Base-by-base conservation (phyloP, 2,888 invertebrate genomes). In the Euzetes globulus region DNA sequence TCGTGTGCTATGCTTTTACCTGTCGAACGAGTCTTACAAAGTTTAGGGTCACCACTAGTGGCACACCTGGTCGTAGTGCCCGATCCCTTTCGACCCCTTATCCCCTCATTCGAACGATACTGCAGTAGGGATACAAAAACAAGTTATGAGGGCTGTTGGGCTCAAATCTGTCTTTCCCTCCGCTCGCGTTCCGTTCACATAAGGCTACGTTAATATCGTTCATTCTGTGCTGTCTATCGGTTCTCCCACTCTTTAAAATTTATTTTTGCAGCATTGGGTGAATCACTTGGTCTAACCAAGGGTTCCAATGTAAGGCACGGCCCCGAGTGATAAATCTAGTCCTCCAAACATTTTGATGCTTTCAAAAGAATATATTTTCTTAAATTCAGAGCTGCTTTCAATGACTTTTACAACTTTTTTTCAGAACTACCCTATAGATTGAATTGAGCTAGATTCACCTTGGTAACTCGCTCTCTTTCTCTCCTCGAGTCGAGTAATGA, bases 241-340 rank as follows among this genome's bases (percentile, higher is more conserved):
- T 11, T 60, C 60, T 29, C 60, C 60, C 60, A 60, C 60, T 60
- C 60, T 60, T 60, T 29, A 27, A 60, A 60, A 60, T 60, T 22
- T 13, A 60, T 60, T 22, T 60, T 29, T 29, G 29, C 60, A 60
- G 60, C 33, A 60, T 60, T 60, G 60, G 60, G 60, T 60, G 60
- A 55, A 60, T 60, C 60, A 33, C 33, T n/a, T 33, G 33, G 33
- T 33, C 33, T 33, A 33, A 33, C 33, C 33, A 33, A 33, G 33
- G 7, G 33, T 7, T 33, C 33, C 33, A 33, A 33, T 6, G 7
- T 4, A 33, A 4, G 5, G 7, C 4, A 6, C 7, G 33, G 7
- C 5, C 7, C 33, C 33, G 5, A 33, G 7, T 33, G 4, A 33
- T 33, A 33, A 33, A 33, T 33, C 7, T 33, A 7, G 33, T 33